phyloP scores from a whole-genome alignment of 2,888 invertebrate species.

The Abrostola triplasia region DNA sequence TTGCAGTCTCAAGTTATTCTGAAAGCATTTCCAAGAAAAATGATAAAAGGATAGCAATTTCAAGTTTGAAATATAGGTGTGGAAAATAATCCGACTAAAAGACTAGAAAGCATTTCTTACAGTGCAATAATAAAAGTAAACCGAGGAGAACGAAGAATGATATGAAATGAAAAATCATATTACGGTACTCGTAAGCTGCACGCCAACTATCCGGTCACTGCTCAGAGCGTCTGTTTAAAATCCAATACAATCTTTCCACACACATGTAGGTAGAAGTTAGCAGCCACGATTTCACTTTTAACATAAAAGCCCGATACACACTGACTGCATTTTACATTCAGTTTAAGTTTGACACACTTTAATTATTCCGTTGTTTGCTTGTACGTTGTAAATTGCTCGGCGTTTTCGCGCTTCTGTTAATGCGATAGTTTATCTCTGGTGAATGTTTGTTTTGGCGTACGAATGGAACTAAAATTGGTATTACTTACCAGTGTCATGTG shows the following conservation, averaged over 20 bases:
- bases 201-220: slow-evolving; percentile 11
- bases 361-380: slow-evolving; percentile 54
- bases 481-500: slow-evolving; percentile 35
- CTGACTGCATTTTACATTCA: slow-evolving; percentile 30
- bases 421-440: slow-evolving; percentile 47
- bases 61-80: not conserved
- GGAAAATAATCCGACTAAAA: not conserved
- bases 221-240: slow-evolving; percentile 25
- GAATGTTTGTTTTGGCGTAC: slow-evolving; percentile 50
- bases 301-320: slow-evolving; percentile 11
- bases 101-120: slow-evolving; percentile 2
- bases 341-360: slow-evolving; percentile 40
- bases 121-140: not conserved
- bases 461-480: slow-evolving; percentile 48
- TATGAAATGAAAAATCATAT: slow-evolving; percentile 4
- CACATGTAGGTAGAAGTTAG: slow-evolving; percentile 9
- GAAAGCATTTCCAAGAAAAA: not conserved
- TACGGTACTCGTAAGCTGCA: not conserved
- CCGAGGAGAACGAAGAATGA: not conserved
- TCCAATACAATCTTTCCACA: slow-evolving; percentile 33
- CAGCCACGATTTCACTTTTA: slow-evolving; percentile 27
- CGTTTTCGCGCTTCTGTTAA: slow-evolving; percentile 41
- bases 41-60: not conserved
- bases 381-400: slow-evolving; percentile 41
- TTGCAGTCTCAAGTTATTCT: too few species aligned